Evolutionary conservation across 1,140 invertebrate genomes (phyloP).

Genomic region (Ephestia elutella): DNA sequence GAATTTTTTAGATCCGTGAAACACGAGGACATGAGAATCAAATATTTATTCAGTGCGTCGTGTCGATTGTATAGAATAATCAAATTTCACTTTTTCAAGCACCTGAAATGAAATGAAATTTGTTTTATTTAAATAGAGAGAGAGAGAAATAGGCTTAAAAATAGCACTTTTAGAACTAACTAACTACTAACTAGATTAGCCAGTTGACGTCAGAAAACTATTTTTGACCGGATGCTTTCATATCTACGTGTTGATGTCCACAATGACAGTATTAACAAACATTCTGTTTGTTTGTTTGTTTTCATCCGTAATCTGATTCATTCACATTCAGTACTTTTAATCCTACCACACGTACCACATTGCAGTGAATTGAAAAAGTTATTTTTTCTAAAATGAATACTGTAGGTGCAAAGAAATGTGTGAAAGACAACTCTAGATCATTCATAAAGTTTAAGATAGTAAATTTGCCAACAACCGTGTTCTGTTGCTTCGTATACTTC

Average conservation of each 20-base stretch:
- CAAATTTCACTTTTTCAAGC: no score
- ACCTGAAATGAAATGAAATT: no score
- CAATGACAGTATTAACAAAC: neutral
- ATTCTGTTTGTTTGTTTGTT: neutral
- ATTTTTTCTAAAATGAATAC: neutral
- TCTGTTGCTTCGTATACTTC: neutral
- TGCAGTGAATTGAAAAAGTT: neutral
- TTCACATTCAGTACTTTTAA: neutral
- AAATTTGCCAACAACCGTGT: neutral
- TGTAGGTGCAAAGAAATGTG: neutral
- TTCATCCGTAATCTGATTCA: neutral
- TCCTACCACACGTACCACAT: neutral
- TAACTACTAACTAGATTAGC: no score
- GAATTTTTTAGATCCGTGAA: no score
- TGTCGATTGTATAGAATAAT: no score
- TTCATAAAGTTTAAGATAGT: neutral
- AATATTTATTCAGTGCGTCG: no score
- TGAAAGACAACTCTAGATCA: neutral
- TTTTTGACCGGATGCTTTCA: no score
- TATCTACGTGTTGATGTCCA: neutral
- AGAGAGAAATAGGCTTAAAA: no score
- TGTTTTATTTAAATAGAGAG: no score
- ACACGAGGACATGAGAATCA: no score
- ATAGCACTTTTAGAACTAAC: no score
- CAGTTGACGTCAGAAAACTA: no score